Evolutionary conservation across 2,113 vertebrate genomes (phyloP).

Genomic region (Hystrix cristata): DNA sequence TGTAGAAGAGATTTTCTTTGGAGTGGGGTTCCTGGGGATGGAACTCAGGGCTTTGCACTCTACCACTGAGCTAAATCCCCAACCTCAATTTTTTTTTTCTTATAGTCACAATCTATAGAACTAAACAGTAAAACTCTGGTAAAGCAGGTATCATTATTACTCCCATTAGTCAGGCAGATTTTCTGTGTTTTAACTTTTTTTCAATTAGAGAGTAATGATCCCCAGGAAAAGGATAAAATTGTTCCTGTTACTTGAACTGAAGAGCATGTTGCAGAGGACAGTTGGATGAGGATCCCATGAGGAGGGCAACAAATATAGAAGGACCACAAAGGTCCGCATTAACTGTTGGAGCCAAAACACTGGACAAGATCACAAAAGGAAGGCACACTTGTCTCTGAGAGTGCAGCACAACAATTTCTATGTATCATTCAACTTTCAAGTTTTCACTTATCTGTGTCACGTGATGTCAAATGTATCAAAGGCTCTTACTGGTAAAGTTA

Average conservation of each 20-base stretch:
- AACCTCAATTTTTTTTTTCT: background rate
- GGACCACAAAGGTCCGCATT: too few relatives aligned
- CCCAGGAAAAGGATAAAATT: background rate
- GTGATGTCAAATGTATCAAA: background rate
- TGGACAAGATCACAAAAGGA: background rate
- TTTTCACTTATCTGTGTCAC: background rate
- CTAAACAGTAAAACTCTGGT: background rate
- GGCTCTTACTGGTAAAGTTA: background rate
- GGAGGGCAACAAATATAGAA: background rate
- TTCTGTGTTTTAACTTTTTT: background rate
- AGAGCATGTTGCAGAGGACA: rapidly evolving
- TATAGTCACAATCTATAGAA: background rate
- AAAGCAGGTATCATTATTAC: background rate
- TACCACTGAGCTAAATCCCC: too few relatives aligned
- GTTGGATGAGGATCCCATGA: background rate
- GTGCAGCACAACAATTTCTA: background rate
- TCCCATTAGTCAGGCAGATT: background rate
- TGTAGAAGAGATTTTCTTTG: background rate
- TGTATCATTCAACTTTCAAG: background rate
- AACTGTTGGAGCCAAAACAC: background rate
- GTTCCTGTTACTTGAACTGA: background rate
- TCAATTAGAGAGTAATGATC: background rate
- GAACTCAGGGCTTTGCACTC: too few relatives aligned
- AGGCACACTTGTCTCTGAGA: background rate
- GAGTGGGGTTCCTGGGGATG: too few relatives aligned